Percentiles rank a stretch among this genome's conserved stretches.
phyloP scores from a whole-genome alignment of 1,140 invertebrate species.

The Cydia pomonella region DNA sequence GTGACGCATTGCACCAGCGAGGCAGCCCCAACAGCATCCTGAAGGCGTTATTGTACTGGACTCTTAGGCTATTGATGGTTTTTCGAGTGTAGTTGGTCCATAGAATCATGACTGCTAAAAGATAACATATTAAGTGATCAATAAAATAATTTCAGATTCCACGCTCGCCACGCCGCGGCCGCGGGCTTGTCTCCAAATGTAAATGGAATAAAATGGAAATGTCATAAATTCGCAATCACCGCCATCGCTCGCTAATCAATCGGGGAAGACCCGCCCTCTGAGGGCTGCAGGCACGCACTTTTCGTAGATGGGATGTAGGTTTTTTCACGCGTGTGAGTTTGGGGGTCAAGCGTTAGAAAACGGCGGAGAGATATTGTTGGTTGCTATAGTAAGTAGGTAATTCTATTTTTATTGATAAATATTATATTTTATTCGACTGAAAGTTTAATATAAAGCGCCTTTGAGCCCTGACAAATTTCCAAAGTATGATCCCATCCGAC shows the following conservation, averaged over 20 bases:
- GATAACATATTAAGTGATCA: too few species aligned
- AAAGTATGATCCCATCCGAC: too few species aligned
- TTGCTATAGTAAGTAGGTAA: not conserved
- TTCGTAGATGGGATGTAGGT: conserved; percentile 5
- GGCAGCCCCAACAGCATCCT: too few species aligned
- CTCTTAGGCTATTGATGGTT: too few species aligned
- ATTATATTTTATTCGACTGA: too few species aligned
- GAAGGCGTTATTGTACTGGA: too few species aligned
- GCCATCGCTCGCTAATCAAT: conserved; percentile 19
- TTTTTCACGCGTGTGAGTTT: conserved; percentile 1
- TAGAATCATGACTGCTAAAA: too few species aligned
- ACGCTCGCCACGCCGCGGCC: not conserved
- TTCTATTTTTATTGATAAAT: not conserved
- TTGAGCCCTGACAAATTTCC: too few species aligned
- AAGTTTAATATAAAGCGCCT: too few species aligned
- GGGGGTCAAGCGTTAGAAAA: not conserved
- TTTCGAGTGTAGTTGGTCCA: too few species aligned
- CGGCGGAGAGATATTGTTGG: not conserved
- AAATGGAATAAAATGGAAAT: conserved; percentile 12
- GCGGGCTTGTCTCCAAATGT: not conserved
- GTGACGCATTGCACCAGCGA: too few species aligned
- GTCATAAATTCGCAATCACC: conserved; percentile 24
- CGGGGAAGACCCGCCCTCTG: not conserved
- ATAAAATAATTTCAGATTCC: too few species aligned
- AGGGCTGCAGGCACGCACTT: conserved; percentile 6